A percentile compares a stretch with the other conserved stretches of the same genome.
phyloP scores from a whole-genome alignment of 2,113 vertebrate genomes.

The Oriolus oriolus region DNA sequence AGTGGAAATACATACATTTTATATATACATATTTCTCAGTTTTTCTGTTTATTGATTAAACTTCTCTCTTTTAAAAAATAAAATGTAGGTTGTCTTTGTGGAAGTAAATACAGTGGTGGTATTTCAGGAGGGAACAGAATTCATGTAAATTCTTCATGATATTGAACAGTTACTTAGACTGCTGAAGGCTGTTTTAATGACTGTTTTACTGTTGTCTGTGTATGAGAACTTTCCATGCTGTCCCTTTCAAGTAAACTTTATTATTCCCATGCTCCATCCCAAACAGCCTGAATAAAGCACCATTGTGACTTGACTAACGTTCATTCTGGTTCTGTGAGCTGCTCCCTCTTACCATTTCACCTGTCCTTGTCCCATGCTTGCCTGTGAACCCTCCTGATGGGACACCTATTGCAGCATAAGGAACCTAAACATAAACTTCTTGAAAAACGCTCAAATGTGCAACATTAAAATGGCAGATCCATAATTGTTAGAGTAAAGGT shows the following conservation, averaged over 20 bases:
- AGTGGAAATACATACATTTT: not conserved
- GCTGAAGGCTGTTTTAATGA: not conserved
- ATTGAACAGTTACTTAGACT: not conserved
- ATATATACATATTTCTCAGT: not conserved
- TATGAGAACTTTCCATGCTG: not conserved
- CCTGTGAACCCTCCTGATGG: not conserved
- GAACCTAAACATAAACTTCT: rapidly evolving
- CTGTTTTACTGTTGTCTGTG: not conserved
- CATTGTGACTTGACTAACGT: not conserved
- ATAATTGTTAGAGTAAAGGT: not conserved
- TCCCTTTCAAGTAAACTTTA: not conserved
- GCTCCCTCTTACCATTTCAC: not conserved
- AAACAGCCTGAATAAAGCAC: not conserved
- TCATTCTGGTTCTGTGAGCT: not conserved
- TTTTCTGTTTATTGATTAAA: not conserved
- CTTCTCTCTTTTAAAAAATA: not conserved
- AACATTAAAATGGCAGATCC: not conserved
- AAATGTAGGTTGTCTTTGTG: not conserved
- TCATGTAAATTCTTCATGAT: not conserved
- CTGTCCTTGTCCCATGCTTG: not conserved
- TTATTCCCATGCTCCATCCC: not conserved
- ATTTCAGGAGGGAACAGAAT: not conserved
- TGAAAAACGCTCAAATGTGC: not conserved
- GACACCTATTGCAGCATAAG: rapidly evolving
- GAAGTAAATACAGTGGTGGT: not conserved